Evolutionary conservation across 1,140 invertebrate species (phyloP), one percentile per base, ranked within the genome.

Genomic region (Bombus superbus): DNA sequence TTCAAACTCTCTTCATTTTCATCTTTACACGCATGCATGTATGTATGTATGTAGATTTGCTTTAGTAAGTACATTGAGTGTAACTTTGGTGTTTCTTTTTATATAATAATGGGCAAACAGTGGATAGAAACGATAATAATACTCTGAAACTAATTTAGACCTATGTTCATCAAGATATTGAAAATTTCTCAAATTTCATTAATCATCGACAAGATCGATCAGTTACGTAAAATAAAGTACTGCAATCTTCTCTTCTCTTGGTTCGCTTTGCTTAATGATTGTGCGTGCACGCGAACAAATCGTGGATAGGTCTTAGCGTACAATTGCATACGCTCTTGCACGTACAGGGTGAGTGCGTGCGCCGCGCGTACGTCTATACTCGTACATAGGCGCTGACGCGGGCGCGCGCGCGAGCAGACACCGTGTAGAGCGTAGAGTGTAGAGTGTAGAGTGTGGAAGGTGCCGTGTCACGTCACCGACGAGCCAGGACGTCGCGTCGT

Each of bases 401-500:
- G 38, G 11, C 35, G 53, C 47, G 44, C 32, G 64, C 40, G 62
- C 38, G 38, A 68, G 53, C 62, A 62, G 32, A 75, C 74, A 69
- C 59, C 10, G 28, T 42, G 11, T 44, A 32, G 32, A 32, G 32
- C 32, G 32, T 32, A 32, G 47, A 53, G 47, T 47, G 44, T 47
- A 47, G 44, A 47, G 44, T 18, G 44, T 18, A 47, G 47, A 47
- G 47, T 71, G 69, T 57, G 59, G 74, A 87, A 85, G 81, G 75
- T 74, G 83, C 62, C 82, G 86, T 80, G 89, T 91, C 85, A 89
- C 83, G 89, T 91, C 83, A 89, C 87, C 86, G 89, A 88, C 87
- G 88, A 88, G 88, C 85, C 81, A 87, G 86, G 87, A 91, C 88
- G 87, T 82, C 90, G 92, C 88, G 87, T 82, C 90, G 92, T 88